These are phyloP conservation scores for Potorous gilbertii DNA, from an alignment of 2,797 vertebrate genomes.

Conservation along the genomic window DNA sequence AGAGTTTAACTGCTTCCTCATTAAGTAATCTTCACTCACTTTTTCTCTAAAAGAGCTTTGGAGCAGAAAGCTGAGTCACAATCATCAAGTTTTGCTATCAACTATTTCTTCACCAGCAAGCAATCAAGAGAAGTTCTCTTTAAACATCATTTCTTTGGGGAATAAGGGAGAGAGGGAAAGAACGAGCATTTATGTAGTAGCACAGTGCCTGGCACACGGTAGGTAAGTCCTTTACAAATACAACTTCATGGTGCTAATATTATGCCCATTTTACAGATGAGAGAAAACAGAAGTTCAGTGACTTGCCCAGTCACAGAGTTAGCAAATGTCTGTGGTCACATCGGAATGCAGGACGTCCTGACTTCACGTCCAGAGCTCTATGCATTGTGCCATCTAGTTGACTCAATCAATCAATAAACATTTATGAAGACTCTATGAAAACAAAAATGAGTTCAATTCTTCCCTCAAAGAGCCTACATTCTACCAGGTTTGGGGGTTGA, in stretches of 20 bases:
- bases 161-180: not conserved
- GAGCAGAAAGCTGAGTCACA: not conserved
- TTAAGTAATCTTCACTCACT: not conserved
- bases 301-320: not conserved
- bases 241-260: not conserved
- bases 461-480: not conserved
- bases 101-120: not conserved
- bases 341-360: not conserved
- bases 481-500: not conserved
- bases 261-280: not conserved
- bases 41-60: conserved; percentile 31
- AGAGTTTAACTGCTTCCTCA: not conserved
- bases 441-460: not conserved
- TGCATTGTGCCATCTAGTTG: not conserved
- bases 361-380: not conserved
- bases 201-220: too few relatives aligned
- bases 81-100: not conserved
- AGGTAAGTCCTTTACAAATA: not conserved
- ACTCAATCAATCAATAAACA: not conserved
- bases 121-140: not conserved
- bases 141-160: not conserved
- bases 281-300: not conserved
- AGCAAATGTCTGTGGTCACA: not conserved
- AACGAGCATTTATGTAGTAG: not conserved
- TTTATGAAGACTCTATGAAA: not conserved